Percentiles rank a stretch among this genome's conserved stretches.
phyloP scores from a whole-genome alignment of 1,140 invertebrate genomes.

The Tetramorium alpestre region DNA sequence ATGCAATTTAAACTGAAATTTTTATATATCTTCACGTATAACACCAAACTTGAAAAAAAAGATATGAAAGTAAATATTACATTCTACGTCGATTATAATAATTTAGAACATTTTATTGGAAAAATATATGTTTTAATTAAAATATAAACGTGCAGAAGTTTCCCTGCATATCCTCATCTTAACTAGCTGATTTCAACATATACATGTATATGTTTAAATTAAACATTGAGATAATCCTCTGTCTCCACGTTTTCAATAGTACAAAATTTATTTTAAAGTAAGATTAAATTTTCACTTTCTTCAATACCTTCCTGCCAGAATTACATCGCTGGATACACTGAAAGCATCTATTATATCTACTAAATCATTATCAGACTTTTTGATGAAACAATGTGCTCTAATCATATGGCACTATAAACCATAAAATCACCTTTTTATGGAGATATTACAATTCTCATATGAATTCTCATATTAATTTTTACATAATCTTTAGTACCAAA shows the following conservation, averaged over 20 bases:
- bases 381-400: slow-evolving; percentile 47
- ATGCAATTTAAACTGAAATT: slow-evolving; percentile 15
- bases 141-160: slow-evolving; percentile 22
- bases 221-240: slow-evolving; percentile 25
- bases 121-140: slow-evolving; percentile 32
- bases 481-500: slow-evolving; percentile 57
- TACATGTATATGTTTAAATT: slow-evolving; percentile 1
- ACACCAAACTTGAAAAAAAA: slow-evolving; percentile 11
- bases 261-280: slow-evolving; percentile 63
- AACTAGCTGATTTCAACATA: slow-evolving; percentile 56
- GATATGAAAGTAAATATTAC: slow-evolving; percentile 28
- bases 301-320: slow-evolving; percentile 42
- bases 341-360: slow-evolving; percentile 54
- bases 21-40: slow-evolving; percentile 23
- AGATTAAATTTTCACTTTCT: slow-evolving; percentile 34
- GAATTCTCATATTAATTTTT: not conserved
- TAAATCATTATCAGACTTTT: slow-evolving; percentile 46
- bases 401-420: slow-evolving; percentile 39
- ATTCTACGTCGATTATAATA: slow-evolving; percentile 8
- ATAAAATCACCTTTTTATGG: slow-evolving; percentile 33
- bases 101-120: slow-evolving; percentile 8
- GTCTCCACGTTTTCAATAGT: slow-evolving; percentile 36
- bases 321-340: slow-evolving; percentile 42
- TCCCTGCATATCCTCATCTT: not conserved
- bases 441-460: slow-evolving; percentile 60